Base-by-base conservation (phyloP, 2,888 invertebrate species). In the Ashinkailepas kermadecensis region DNA sequence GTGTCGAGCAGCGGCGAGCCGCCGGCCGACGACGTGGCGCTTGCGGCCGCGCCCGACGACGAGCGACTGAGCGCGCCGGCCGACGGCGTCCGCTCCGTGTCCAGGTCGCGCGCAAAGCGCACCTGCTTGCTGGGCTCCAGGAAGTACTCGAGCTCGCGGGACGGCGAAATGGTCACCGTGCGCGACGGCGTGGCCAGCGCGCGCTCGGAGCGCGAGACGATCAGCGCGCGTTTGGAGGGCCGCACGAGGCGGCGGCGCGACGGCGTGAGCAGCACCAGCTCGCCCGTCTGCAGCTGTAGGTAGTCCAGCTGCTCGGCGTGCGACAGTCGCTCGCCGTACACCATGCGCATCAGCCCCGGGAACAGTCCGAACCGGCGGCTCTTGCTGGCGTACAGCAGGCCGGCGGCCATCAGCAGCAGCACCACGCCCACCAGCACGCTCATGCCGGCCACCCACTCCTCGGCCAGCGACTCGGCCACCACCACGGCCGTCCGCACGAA, bases 281-380 rank as follows among this genome's bases (percentile, higher is more conserved):
- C 74, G 18, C 74, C 74, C 74, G 74, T 74, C 74, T 74, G 74
- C 74, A 74, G 74, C 74, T 74, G 74, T 56, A 74, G 74, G 56
- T 74, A 74, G 56, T 74, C 74, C 21, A 74, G 18, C 74, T 74
- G 74, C 21, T 74, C 74, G 10, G 21, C 21, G 23, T 74, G 56
- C 15, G 39, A 10, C 74, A 74, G 56, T 56, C 74, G 54, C 56
- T 74, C 74, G 56, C 74, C 74, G 56, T 74, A 74, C 3, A 74
- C 18, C 74, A 74, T 74, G 10, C 74, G 54, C 74, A 74, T 54
- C 56, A 74, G 18, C 11, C 74, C 74, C 54, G 74, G 74, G 56
- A 74, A 74, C 18, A 74, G 18, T 21, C 74, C 74, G 21, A 74
- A 74, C 21, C 56, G 54, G 15, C 39, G 11, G 56, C 21, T 74